These are phyloP conservation scores for Andrena minutula DNA, from an alignment of 2,888 invertebrate genomes.

Conservation along the genomic window DNA sequence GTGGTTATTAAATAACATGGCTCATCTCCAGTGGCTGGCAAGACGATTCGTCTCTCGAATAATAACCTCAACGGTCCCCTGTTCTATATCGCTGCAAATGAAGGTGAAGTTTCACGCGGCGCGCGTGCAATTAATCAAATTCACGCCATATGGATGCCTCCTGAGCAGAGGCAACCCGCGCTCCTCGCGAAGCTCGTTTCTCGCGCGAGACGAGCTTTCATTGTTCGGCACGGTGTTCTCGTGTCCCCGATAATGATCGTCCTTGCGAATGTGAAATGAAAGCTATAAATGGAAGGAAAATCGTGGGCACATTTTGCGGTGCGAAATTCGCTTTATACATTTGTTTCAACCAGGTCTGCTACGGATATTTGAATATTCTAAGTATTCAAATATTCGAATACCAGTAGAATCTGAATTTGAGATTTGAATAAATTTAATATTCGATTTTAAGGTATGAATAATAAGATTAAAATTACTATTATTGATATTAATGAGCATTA, in stretches of 20 bases:
- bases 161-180: constrained; percentile 59
- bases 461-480: no score
- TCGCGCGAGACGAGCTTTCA: constrained; percentile 41
- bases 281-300: background rate
- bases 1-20: constrained; percentile 25
- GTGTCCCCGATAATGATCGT: constrained; percentile 48
- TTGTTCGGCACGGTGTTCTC: constrained; percentile 44
- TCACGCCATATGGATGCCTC: constrained; percentile 75
- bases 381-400: no score
- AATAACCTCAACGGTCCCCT: constrained; percentile 51
- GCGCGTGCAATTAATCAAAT: constrained; percentile 75
- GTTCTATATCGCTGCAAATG: constrained; percentile 57
- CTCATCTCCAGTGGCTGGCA: background rate
- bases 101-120: constrained; percentile 68
- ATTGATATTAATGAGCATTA: no score
- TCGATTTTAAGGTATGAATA: no score
- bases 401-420: no score
- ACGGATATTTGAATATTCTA: no score
- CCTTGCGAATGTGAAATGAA: constrained; percentile 54
- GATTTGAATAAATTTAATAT: no score
- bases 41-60: constrained; percentile 49
- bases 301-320: no score
- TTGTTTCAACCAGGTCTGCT: no score
- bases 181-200: constrained; percentile 44
- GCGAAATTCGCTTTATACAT: no score